Base-by-base conservation (phyloP, 2,113 vertebrate species). In the Colinus virginianus region DNA sequence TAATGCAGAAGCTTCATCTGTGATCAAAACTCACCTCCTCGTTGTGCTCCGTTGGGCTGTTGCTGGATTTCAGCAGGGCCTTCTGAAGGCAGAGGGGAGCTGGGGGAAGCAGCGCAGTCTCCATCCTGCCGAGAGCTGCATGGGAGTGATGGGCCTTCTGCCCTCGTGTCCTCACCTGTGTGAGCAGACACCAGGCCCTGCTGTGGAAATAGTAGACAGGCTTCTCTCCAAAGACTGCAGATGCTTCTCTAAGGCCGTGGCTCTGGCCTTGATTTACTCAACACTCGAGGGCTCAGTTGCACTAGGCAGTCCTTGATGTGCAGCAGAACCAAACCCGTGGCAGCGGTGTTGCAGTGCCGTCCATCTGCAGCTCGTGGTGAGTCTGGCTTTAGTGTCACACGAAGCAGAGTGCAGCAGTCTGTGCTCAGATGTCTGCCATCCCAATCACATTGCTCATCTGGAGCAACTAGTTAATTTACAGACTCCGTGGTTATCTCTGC, bases 21-120 rank as follows among this genome's bases (percentile, higher is more conserved):
- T 16, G 53, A 43, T 68, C 56, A 86, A 7, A 74, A n/a, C n/a
- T 38, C 21, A 55, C 67, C 53, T 63, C 46, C 74, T 68, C 17
- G 2, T 70, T 43, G 34, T 51, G 12, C 18, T 84, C 34, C 2
- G 6, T n/a, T 45, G 45, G 53, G 13, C 20, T 69, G n/a, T 45
- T 30, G 51, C 42, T 16, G 23, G 45, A 17, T 13, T 75, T 49
- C 7, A 61, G n/a, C 36, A 14, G 12, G 77, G 22, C 32, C 62
- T 56, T 34, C 23, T 62, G 74, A 64, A 49, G 79, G 75, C 16
- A n/a, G 17, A 78, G 51, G 42, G 12, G 17, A 68, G 22, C 42
- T 55, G 1, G 0, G 63, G 42, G 16, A 46, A 11, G 3, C 0
- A 0, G 49, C 51, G 16, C 62, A 26, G 82, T 22, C 28, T 23